Base-by-base conservation (phyloP, 2,797 vertebrate species). In the Spondyliosoma cantharus region DNA sequence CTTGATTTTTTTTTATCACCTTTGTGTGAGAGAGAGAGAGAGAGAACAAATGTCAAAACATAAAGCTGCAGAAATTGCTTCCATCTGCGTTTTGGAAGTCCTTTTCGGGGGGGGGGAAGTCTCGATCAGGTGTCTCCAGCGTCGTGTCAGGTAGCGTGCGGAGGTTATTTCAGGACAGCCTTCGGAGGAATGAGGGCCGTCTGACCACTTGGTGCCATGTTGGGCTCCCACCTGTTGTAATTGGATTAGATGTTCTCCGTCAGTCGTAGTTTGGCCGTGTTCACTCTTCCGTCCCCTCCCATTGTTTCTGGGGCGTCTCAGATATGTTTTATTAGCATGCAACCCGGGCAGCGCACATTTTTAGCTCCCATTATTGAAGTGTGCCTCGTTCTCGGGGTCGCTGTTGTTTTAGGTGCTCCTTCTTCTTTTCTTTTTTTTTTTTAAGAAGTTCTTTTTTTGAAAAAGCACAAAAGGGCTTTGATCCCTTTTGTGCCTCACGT, bases 371-470 rank as follows among this genome's bases (percentile, higher is more conserved):
- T 84, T 85, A 67, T 63, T 82, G 75, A 85, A 71, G 76, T 71
- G 71, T 70, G 66, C 68, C 71, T 74, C 43, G 27, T 81, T 83
- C 74, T 65, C 22, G 12, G 52, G 61, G 37, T 76, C 80, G 17
- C 65, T 90, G 76, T 91, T 94, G 82, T 93, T 91, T 88, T 89
- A 84, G 87, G 81, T 82, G 85, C 81, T 88, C 81, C 7, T 0
- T 37, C 4, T 27, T 27, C 4, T 83, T 89, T 93, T 80, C n/a
- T 32, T 37, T 8, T 37, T 37, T 37, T 37, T 27, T 83, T 89
- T 93, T 80, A 79, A 90, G 86, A 88, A 91, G 68, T 87, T 86
- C 48, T 85, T 93, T 91, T 88, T 7, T 2, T 27, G 76, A 91
- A 87, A 37, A 86, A 77, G 75, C 85, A 65, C 62, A 71, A 60